phyloP scores from a whole-genome alignment of 2,888 invertebrate species.

The Diploptera punctata region DNA sequence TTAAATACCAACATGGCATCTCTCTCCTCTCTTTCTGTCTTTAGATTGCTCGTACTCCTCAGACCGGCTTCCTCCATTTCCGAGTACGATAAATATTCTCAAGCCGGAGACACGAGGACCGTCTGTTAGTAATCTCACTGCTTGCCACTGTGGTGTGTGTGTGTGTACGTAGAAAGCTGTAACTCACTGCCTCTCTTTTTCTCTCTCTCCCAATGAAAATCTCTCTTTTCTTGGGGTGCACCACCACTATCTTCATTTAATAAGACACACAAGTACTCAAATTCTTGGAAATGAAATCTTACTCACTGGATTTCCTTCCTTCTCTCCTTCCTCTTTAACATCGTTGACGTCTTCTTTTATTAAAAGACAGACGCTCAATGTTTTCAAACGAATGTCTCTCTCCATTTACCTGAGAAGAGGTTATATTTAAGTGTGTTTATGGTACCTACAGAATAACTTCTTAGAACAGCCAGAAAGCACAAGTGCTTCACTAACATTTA shows the following conservation, averaged over 20 bases:
- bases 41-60: background rate
- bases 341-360: background rate
- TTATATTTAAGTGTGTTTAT: background rate
- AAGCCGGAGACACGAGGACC: background rate
- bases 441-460: background rate
- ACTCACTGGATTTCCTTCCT: background rate
- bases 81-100: conserved; percentile 1
- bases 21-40: background rate
- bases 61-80: no score
- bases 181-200: no score
- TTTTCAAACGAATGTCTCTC: background rate
- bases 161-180: background rate
- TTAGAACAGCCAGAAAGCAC: background rate
- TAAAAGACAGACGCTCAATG: background rate
- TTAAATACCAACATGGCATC: background rate
- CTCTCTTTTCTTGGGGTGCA: background rate
- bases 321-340: background rate
- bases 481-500: background rate
- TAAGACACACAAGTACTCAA: background rate
- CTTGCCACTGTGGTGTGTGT: background rate
- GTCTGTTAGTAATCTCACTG: background rate
- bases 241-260: conserved; percentile 2
- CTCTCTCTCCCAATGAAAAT: background rate
- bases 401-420: background rate
- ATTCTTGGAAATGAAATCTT: background rate